Evolutionary conservation across 2,888 invertebrate genomes (phyloP).

Genomic region (Sesamia inferens): DNA sequence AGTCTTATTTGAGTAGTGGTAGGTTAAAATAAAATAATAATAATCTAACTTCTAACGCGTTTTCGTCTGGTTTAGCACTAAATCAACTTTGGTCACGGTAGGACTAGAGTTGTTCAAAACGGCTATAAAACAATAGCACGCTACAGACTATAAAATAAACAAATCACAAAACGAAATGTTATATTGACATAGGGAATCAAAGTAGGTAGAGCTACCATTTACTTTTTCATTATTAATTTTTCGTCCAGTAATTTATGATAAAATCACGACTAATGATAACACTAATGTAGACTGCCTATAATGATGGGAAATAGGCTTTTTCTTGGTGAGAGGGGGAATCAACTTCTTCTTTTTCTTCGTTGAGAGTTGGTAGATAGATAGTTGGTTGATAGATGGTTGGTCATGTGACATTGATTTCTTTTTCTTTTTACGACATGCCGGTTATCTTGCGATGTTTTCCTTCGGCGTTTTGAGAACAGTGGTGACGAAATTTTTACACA

Average conservation of each 20-base stretch:
- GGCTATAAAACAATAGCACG: too few relatives aligned
- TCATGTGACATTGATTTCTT: too few relatives aligned
- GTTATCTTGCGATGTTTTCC: neutral
- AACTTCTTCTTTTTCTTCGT: too few relatives aligned
- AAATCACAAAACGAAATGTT: neutral
- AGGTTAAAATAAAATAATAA: slow-evolving; percentile 1
- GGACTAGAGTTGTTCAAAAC: too few relatives aligned
- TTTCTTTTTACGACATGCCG: neutral
- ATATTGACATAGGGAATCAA: neutral
- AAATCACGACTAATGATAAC: neutral
- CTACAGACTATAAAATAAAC: too few relatives aligned
- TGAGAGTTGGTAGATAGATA: too few relatives aligned
- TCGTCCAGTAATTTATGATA: neutral
- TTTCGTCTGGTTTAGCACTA: slow-evolving; percentile 23
- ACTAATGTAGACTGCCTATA: neutral
- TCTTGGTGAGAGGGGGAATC: neutral
- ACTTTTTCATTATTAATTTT: neutral
- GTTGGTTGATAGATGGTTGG: too few relatives aligned
- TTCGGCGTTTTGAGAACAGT: neutral
- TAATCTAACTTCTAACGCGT: neutral
- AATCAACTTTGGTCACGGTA: slow-evolving; percentile 15
- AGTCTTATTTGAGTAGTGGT: neutral
- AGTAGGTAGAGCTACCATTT: neutral
- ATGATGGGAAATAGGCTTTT: neutral
- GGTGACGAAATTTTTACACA: neutral